phyloP scores from a whole-genome alignment of 2,797 vertebrate species.

The Tiaroga cobitis region DNA sequence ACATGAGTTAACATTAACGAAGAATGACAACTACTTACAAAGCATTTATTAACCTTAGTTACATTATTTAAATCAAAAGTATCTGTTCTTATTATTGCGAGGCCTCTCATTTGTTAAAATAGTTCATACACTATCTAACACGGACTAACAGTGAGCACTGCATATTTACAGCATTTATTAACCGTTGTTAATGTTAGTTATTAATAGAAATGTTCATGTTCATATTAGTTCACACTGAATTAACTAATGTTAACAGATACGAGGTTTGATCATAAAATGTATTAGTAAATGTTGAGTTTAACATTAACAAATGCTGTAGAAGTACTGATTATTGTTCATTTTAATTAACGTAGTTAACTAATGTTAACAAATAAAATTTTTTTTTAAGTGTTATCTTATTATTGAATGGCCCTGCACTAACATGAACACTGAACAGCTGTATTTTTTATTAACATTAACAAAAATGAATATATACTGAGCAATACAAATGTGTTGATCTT shows the following conservation, averaged over 20 bases:
- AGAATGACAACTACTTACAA: background rate
- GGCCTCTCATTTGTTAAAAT: background rate
- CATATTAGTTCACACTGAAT: background rate
- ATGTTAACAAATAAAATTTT: no score
- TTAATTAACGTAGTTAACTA: no score
- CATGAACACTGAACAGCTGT: background rate
- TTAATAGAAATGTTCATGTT: background rate
- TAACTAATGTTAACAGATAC: background rate
- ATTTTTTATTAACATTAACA: background rate
- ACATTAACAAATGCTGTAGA: no score
- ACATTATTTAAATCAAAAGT: background rate
- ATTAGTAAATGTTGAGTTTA: background rate
- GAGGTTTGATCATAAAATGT: background rate
- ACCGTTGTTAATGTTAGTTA: background rate
- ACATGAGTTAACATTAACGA: background rate
- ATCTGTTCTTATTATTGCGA: background rate
- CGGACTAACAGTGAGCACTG: background rate
- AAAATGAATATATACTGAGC: background rate
- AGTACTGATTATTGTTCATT: no score
- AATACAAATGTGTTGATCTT: background rate
- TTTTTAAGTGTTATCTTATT: no score
- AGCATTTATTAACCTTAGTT: background rate
- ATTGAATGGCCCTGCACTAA: no score
- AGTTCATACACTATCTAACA: background rate
- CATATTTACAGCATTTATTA: background rate